These are phyloP conservation scores for Hyposoter didymator DNA, from an alignment of 2,888 invertebrate species.

Conservation along the genomic window DNA sequence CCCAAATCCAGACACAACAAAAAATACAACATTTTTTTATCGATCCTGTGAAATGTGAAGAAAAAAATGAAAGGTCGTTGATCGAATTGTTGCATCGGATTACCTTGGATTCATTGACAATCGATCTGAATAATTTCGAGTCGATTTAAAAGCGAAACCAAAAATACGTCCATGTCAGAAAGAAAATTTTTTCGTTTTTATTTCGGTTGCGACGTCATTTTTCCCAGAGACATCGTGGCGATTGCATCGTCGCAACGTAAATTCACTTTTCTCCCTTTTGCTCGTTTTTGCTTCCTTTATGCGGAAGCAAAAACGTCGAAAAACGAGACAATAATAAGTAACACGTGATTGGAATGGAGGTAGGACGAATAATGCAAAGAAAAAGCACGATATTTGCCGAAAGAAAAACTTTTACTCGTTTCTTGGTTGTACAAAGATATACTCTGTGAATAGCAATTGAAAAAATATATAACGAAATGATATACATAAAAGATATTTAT, in stretches of 20 bases:
- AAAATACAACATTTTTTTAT: not conserved
- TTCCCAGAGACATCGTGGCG: not conserved
- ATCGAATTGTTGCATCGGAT: not conserved
- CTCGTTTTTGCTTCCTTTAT: no score
- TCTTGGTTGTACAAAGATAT: conserved; percentile 48
- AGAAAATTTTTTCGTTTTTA: no score
- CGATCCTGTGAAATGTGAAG: not conserved
- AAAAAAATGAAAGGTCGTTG: not conserved
- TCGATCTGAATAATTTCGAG: not conserved
- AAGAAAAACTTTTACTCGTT: conserved; percentile 17
- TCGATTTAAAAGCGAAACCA: not conserved
- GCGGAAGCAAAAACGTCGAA: not conserved
- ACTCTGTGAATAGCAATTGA: conserved; percentile 44
- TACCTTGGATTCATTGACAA: not conserved
- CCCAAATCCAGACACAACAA: not conserved
- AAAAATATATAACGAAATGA: conserved; percentile 19
- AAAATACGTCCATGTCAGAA: no score
- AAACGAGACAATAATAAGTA: no score
- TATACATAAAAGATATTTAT: conserved; percentile 5
- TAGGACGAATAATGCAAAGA: not conserved
- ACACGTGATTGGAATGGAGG: not conserved
- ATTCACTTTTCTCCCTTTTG: not conserved
- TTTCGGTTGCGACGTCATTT: no score
- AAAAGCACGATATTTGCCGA: not conserved
- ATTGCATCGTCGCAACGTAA: not conserved